Percentiles rank a stretch among this genome's conserved stretches.
Conservation (phyloP, 2,113 vertebrate species). For the Eurypyga helias region DNA sequence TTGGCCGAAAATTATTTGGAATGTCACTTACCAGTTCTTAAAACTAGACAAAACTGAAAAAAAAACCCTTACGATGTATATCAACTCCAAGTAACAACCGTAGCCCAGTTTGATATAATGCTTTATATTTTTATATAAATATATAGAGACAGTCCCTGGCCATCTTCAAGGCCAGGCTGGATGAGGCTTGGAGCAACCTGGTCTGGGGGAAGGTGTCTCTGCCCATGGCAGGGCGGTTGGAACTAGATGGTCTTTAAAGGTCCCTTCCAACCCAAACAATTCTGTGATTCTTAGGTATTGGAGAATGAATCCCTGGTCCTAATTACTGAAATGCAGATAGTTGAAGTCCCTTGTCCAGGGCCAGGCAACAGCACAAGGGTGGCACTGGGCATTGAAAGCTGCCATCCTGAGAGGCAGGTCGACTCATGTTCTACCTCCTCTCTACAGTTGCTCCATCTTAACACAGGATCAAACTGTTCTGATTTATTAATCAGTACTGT, state of each 20-base stretch:
- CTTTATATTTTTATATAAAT: background rate
- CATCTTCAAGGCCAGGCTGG: no score
- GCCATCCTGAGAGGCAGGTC: background rate
- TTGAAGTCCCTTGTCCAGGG: background rate
- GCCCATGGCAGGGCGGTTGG: no score
- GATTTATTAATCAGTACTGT: background rate
- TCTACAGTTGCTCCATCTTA: background rate
- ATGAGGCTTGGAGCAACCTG: no score
- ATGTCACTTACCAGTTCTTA: background rate
- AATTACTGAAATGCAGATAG: background rate
- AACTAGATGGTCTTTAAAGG: no score
- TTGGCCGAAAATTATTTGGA: background rate
- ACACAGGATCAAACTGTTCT: background rate
- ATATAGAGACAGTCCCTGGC: no score
- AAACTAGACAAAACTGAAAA: background rate
- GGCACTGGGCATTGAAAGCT: background rate
- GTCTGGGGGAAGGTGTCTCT: no score
- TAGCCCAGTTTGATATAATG: background rate
- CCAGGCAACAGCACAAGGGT: background rate
- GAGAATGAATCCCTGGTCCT: background rate
- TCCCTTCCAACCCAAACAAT: no score
- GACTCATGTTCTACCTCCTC: background rate
- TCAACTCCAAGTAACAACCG: background rate
- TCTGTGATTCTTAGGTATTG: no score
- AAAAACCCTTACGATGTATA: background rate